Conservation (phyloP, 2,888 invertebrate genomes). For the Anticlea derivata region DNA sequence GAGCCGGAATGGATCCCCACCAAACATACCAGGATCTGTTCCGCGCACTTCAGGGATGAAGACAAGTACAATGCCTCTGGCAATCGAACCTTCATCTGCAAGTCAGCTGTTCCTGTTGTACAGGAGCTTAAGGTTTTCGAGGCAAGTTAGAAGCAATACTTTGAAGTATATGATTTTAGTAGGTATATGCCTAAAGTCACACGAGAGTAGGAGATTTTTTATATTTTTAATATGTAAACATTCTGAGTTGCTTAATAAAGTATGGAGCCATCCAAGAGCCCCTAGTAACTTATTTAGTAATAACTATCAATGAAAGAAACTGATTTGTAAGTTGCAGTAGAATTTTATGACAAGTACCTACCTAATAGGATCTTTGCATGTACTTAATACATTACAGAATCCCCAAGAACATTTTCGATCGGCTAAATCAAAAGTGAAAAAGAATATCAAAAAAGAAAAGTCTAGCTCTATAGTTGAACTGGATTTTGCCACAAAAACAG, state of each 20-base stretch:
- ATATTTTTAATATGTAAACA: too few species aligned
- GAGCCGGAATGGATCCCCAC: constrained; percentile 30
- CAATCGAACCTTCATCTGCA: constrained; percentile 24
- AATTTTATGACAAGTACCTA: too few species aligned
- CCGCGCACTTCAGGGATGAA: constrained; percentile 31
- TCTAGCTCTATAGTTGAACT: constrained; percentile 12
- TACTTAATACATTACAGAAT: constrained; percentile 19
- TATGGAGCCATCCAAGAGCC: too few species aligned
- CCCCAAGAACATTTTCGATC: constrained; percentile 16
- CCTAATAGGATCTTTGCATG: too few species aligned
- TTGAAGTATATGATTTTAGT: too few species aligned
- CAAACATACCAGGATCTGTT: constrained; percentile 35
- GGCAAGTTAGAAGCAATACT: constrained; percentile 6
- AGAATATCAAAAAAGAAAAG: constrained; percentile 23
- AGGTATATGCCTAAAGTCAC: too few species aligned
- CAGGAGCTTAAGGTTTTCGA: constrained; percentile 11
- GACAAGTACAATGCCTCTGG: constrained; percentile 32
- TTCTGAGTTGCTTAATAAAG: too few species aligned
- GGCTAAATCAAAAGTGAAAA: constrained; percentile 7
- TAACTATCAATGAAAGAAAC: too few species aligned
- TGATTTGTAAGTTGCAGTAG: too few species aligned
- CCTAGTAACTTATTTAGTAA: too few species aligned
- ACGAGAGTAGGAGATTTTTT: too few species aligned
- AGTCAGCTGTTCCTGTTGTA: constrained; percentile 29
- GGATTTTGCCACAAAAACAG: constrained; percentile 21